A percentile compares a stretch with the other conserved stretches of the same genome.
phyloP scores from a whole-genome alignment of 2,113 vertebrate genomes.

The Clarias gariepinus region DNA sequence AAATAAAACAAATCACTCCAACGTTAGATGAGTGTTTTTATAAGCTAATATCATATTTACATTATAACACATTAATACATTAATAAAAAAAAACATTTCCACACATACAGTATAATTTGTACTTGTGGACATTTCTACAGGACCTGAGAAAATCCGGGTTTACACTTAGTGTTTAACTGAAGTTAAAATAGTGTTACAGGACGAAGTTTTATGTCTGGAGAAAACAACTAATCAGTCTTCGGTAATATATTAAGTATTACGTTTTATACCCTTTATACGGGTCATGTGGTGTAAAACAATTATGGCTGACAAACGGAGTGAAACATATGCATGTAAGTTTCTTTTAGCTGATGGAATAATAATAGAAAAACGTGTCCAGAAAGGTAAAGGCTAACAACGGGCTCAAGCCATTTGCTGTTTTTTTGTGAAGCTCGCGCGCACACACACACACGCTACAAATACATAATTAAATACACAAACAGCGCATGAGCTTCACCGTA shows the following conservation, averaged over 20 bases:
- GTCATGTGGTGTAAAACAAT: too few relatives aligned
- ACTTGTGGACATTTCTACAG: background rate
- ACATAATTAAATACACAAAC: background rate
- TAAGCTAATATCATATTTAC: background rate
- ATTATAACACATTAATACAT: background rate
- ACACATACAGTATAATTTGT: background rate
- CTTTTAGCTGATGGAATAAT: background rate
- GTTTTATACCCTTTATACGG: background rate
- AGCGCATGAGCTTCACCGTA: too few relatives aligned
- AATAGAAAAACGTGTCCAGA: background rate
- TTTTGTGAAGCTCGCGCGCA: background rate
- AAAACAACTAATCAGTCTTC: background rate
- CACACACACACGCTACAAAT: background rate
- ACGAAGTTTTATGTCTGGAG: background rate
- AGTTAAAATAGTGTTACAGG: background rate
- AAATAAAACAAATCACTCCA: background rate
- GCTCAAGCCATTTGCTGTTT: background rate
- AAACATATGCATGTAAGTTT: background rate
- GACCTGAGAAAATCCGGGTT: background rate
- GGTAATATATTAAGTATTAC: background rate
- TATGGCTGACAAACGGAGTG: too few relatives aligned
- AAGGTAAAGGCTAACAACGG: background rate
- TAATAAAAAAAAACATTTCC: background rate
- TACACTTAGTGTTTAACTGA: background rate
- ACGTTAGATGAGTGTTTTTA: background rate